These are phyloP conservation scores for Homarus americanus DNA, from an alignment of 1,140 invertebrate species.

Conservation along the genomic window DNA sequence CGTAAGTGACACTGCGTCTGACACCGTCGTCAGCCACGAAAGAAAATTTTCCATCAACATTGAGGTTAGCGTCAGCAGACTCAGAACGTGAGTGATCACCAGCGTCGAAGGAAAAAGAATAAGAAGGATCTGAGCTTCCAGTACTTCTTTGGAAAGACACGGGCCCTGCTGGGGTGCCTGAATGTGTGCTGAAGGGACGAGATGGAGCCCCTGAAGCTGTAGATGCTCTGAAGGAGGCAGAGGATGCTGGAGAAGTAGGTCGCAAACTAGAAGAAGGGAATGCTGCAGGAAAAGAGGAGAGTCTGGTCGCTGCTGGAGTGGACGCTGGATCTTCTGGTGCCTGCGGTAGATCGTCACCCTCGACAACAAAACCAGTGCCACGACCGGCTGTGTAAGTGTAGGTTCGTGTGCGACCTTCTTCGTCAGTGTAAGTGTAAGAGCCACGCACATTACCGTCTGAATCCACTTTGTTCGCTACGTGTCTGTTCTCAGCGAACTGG, in stretches of 20 bases:
- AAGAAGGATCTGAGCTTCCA: slow-evolving; percentile 61
- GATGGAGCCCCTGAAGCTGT: not conserved
- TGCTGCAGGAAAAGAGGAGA: slow-evolving; percentile 10
- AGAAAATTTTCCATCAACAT: slow-evolving; percentile 65
- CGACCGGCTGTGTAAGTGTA: slow-evolving; percentile 70
- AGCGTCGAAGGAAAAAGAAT: slow-evolving; percentile 70
- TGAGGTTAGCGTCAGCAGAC: slow-evolving; percentile 63
- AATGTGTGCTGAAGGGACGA: not conserved
- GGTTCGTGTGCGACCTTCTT: slow-evolving; percentile 65
- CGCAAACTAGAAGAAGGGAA: not conserved
- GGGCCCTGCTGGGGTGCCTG: not conserved
- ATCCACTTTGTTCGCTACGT: slow-evolving; percentile 72
- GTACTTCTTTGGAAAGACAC: not conserved
- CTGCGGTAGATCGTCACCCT: slow-evolving; percentile 66
- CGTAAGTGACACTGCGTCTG: slow-evolving; percentile 54
- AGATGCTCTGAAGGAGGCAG: slow-evolving; percentile 1
- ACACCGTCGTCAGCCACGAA: slow-evolving; percentile 71
- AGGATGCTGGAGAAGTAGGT: not conserved
- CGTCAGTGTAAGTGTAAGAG: slow-evolving; percentile 77
- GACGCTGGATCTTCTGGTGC: slow-evolving; percentile 7
- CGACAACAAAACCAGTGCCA: slow-evolving; percentile 71
- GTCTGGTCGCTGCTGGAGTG: slow-evolving; percentile 42
- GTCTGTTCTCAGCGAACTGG: slow-evolving; percentile 75
- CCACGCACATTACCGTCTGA: slow-evolving; percentile 76
- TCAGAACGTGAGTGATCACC: slow-evolving; percentile 74